These are phyloP conservation scores for Lordiphosa stackelbergi DNA, from an alignment of 1,140 invertebrate genomes.

Conservation along the genomic window DNA sequence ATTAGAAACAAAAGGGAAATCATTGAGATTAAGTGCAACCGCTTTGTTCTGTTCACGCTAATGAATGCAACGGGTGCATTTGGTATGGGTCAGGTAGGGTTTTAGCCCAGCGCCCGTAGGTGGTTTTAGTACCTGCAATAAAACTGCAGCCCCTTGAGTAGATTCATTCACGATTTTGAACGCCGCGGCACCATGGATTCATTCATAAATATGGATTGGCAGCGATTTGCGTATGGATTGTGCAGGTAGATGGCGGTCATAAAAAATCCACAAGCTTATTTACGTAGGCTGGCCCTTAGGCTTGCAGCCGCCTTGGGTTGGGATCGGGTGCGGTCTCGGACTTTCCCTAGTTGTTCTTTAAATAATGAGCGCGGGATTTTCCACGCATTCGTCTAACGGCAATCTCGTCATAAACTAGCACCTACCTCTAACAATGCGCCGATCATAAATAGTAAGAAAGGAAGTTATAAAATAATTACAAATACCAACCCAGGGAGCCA, in stretches of 20 bases:
- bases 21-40: conserved; percentile 62
- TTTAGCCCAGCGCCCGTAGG: conserved; percentile 27
- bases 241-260: conserved; percentile 23
- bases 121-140: conserved; percentile 60
- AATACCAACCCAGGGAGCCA: conserved; percentile 28
- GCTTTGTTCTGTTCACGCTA: conserved; percentile 59
- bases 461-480: conserved; percentile 64
- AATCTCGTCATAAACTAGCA: conserved; percentile 46
- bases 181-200: conserved; percentile 33
- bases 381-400: conserved; percentile 38
- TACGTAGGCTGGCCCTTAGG: conserved; percentile 64
- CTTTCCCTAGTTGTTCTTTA: conserved; percentile 55
- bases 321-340: conserved; percentile 26
- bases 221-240: conserved; percentile 5
- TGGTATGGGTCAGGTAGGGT: conserved; percentile 33
- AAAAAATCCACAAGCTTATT: conserved; percentile 65
- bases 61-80: conserved; percentile 54
- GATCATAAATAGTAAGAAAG: conserved; percentile 43
- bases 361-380: conserved; percentile 61
- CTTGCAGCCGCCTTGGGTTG: conserved; percentile 49
- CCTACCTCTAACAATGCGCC: conserved; percentile 59
- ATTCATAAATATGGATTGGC: conserved; percentile 61
- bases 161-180: conserved; percentile 52
- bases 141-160: conserved; percentile 20
- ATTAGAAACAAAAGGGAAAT: conserved; percentile 68